Evolutionary conservation across 35 echinoderm and acorn worm genomes (phyloP), one percentile per base, ranked within the genome.

Genomic region (Heliocidaris erythrogramma): DNA sequence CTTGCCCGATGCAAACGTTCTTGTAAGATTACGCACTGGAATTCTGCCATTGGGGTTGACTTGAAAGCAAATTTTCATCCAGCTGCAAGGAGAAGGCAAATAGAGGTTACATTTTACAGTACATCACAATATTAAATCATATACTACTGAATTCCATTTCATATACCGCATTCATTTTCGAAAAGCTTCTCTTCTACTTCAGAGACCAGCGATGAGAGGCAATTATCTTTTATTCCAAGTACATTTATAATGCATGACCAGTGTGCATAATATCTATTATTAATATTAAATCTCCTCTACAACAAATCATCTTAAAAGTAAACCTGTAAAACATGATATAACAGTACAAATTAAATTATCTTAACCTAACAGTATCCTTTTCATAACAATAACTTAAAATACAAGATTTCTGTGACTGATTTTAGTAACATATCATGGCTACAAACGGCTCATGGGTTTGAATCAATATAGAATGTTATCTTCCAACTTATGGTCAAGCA

Each of bases 31-130:
- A 14, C 92, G 85, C 21, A 99, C 98, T 30, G 98, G 98, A 56
- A 99, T 99, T 86, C 96, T 96, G 85, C 98, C 95, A 85, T 94
- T 99, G 29, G 96, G 95, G 92, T 99, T 99, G 59, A 97, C 97
- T 95, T 99, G 98, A 94, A 97, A 97, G 90, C 96, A 96, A 47
- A 99, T 97, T 92, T 96, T 97, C 98, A 99, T 99, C 98, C 98
- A 97, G 94, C 98, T 99, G 87, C 11, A 89, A 32, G 47, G 24
- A 30, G 47, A 47, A 89, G 30, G 87, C 65, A 78, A 78, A 78
- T 78, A 78, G 94, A 48, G 86, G 27, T 94, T 21, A 90, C 94
- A 59, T 30, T 94, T 92, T 35, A 31, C 56, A 85, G 24, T 31
- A 31, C 50, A 42, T 60, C 31, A 49, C 31, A 47, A 86, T 85